Conservation (phyloP, 2,888 invertebrate species). For the Epinotia demarniana region DNA sequence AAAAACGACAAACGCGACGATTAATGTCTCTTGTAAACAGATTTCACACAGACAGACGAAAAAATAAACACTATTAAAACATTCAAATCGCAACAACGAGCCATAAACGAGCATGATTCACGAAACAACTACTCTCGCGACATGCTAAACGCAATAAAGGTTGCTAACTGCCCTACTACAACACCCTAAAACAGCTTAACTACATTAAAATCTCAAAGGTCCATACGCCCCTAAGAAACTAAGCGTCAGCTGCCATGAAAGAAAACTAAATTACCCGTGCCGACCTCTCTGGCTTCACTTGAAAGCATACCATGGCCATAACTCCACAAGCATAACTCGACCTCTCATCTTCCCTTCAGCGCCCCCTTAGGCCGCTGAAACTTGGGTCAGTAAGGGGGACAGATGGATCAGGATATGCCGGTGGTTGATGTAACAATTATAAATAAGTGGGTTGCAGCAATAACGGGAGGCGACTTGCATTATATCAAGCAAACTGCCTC, state of each 20-base stretch:
- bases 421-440: slow-evolving; percentile 77
- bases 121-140: slow-evolving; percentile 55
- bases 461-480: slow-evolving; percentile 80
- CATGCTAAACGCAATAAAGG: slow-evolving; percentile 73
- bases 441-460: slow-evolving; percentile 82
- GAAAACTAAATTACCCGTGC: slow-evolving; percentile 80
- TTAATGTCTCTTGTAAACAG: slow-evolving; percentile 33
- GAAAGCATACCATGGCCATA: slow-evolving; percentile 56
- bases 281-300: slow-evolving; percentile 75
- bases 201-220: neutral
- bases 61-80: slow-evolving; percentile 40
- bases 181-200: slow-evolving; percentile 6
- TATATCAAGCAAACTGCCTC: slow-evolving; percentile 83
- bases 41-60: slow-evolving; percentile 31
- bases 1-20: slow-evolving; percentile 27
- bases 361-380: slow-evolving; percentile 34
- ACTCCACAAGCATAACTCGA: slow-evolving; percentile 50
- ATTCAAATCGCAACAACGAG: slow-evolving; percentile 39
- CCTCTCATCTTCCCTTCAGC: slow-evolving; percentile 46
- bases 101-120: slow-evolving; percentile 56
- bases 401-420: slow-evolving; percentile 59
- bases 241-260: slow-evolving; percentile 63
- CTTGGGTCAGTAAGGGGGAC: slow-evolving; percentile 49
- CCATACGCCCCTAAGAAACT: neutral
- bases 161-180: slow-evolving; percentile 62